phyloP scores from a whole-genome alignment of 2,888 invertebrate species.

The Hydropsyche betteni region DNA sequence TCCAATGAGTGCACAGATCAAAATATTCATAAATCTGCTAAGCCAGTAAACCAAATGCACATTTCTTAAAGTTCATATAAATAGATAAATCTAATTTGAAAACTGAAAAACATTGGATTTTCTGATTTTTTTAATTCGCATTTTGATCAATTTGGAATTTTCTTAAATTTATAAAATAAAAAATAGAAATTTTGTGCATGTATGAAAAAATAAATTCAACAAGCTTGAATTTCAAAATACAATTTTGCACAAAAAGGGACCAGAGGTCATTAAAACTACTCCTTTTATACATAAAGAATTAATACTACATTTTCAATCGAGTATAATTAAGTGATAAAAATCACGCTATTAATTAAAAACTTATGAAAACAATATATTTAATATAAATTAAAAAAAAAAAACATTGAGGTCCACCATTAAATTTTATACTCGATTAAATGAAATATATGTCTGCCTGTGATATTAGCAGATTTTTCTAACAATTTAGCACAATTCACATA shows the following conservation, averaged over 20 bases:
- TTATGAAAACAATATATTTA: constrained; percentile 26
- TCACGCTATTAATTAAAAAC: constrained; percentile 28
- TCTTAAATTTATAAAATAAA: too few species aligned
- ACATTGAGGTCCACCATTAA: constrained; percentile 47
- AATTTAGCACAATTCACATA: constrained; percentile 19
- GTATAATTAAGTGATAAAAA: constrained; percentile 20
- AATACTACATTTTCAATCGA: constrained; percentile 44
- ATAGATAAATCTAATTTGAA: too few species aligned
- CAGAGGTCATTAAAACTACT: constrained; percentile 44
- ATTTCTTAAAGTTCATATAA: too few species aligned
- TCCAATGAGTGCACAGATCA: too few species aligned
- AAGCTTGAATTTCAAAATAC: not conserved
- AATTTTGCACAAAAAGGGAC: constrained; percentile 50
- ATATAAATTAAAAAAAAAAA: constrained; percentile 41
- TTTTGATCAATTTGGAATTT: too few species aligned
- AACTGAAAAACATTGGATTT: too few species aligned
- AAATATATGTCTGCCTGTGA: constrained; percentile 51
- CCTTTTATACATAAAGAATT: constrained; percentile 34
- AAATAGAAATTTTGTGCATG: too few species aligned
- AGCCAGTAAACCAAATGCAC: too few species aligned
- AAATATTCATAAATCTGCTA: too few species aligned
- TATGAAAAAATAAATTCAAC: too few species aligned
- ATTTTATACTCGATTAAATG: constrained; percentile 41
- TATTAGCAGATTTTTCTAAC: constrained; percentile 50
- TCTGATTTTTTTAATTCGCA: too few species aligned